phyloP scores from a whole-genome alignment of 2,888 invertebrate genomes.

The Conchocele bisecta region DNA sequence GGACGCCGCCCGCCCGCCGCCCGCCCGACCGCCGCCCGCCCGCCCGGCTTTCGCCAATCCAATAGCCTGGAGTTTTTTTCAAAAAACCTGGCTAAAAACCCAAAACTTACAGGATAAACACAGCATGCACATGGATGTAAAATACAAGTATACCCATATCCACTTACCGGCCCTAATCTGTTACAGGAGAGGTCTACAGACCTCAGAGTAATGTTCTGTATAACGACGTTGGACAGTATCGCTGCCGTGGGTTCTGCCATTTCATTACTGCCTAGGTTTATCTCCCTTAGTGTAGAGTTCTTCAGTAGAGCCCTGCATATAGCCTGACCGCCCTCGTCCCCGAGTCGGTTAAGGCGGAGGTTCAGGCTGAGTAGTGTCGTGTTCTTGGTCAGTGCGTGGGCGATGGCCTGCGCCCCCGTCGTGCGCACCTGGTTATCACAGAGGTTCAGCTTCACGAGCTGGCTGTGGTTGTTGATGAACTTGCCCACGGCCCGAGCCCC shows the following conservation, averaged over 20 bases:
- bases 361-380: slow-evolving; percentile 77
- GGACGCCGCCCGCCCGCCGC: not conserved
- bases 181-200: slow-evolving; percentile 82
- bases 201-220: slow-evolving; percentile 77
- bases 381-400: slow-evolving; percentile 82
- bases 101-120: no score
- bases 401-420: slow-evolving; percentile 82
- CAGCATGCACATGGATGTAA: no score
- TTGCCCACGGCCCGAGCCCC: slow-evolving; percentile 83
- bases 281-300: slow-evolving; percentile 78
- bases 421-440: slow-evolving; percentile 81
- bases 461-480: slow-evolving; percentile 81
- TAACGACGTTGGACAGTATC: slow-evolving; percentile 79
- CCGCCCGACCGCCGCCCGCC: not conserved
- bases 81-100: no score
- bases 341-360: slow-evolving; percentile 80
- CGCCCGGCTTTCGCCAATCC: no score
- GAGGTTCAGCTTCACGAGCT: slow-evolving; percentile 76
- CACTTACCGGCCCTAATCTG: slow-evolving; percentile 81
- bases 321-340: slow-evolving; percentile 83
- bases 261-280: slow-evolving; percentile 82
- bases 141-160: not conserved
- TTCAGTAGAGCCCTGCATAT: slow-evolving; percentile 80
- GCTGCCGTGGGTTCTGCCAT: slow-evolving; percentile 82
- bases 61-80: no score